phyloP scores from a whole-genome alignment of 2,888 invertebrate genomes.

The Odontomyia ornata region DNA sequence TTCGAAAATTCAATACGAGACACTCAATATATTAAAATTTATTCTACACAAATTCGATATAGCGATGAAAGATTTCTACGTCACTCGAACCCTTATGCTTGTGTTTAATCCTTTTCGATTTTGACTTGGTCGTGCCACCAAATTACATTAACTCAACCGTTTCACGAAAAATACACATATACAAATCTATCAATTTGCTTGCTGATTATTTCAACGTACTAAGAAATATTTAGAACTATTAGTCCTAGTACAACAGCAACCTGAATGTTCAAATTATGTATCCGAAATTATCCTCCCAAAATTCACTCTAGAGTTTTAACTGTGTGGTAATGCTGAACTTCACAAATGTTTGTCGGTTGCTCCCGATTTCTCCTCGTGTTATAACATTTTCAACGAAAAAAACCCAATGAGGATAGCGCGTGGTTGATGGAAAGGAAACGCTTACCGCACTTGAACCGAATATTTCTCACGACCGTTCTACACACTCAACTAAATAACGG shows the following conservation, averaged over 20 bases:
- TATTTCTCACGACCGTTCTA: constrained; percentile 25
- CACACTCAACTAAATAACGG: neutral
- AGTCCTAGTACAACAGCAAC: neutral
- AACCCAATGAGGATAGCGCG: neutral
- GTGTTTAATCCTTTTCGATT: neutral
- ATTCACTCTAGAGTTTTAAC: neutral
- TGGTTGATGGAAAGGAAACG: neutral
- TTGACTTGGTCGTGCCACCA: neutral
- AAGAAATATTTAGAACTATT: too few relatives aligned
- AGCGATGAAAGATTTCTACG: neutral
- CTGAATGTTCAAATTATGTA: neutral
- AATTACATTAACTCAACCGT: neutral
- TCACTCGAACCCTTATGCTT: neutral
- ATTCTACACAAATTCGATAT: neutral
- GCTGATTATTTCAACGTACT: neutral
- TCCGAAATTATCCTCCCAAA: neutral
- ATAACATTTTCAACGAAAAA: constrained; percentile 28
- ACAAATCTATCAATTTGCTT: constrained; percentile 5
- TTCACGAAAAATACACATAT: constrained; percentile 13
- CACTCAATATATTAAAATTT: neutral
- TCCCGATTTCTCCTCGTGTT: neutral
- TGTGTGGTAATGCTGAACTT: neutral
- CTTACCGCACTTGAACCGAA: neutral
- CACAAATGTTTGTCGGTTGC: neutral
- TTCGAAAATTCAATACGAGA: constrained; percentile 5